Percentiles rank a stretch among this genome's conserved stretches.
phyloP scores from a whole-genome alignment of 2,113 vertebrate species.

The Syngnathus floridae region DNA sequence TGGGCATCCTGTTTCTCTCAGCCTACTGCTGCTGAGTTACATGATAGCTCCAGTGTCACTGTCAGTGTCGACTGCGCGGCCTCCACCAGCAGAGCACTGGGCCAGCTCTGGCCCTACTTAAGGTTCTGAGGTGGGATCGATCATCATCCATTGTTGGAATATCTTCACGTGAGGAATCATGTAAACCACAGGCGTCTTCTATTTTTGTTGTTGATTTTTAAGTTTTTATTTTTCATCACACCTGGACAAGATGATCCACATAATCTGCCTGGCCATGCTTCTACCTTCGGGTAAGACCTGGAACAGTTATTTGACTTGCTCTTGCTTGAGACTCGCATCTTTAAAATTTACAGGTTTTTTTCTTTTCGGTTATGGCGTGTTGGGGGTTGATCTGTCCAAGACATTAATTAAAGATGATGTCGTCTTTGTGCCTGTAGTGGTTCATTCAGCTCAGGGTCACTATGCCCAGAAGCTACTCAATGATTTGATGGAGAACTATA shows the following conservation, averaged over 20 bases:
- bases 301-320: neutral
- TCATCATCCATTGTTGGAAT: conserved; percentile 32
- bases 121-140: conserved; percentile 16
- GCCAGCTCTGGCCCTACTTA: conserved; percentile 4
- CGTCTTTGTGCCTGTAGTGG: conserved; percentile 56
- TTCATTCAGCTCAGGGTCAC: conserved; percentile 81
- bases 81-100: conserved; percentile 48
- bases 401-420: neutral
- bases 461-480: conserved; percentile 87
- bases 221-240: conserved; percentile 20
- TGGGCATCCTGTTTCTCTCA: conserved; percentile 67
- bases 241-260: conserved; percentile 40
- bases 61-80: conserved; percentile 36
- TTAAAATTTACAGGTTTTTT: neutral
- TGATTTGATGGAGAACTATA: conserved; percentile 89
- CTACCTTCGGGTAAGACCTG: conserved; percentile 61
- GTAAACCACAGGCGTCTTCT: conserved; percentile 18
- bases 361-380: neutral
- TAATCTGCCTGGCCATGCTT: conserved; percentile 54
- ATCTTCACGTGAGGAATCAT: conserved; percentile 41
- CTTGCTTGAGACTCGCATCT: neutral
- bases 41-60: conserved; percentile 70
- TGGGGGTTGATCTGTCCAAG: neutral
- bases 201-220: neutral
- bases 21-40: conserved; percentile 50